Evolutionary conservation across 2,113 vertebrate species (phyloP).

Genomic region (Propithecus coquereli): DNA sequence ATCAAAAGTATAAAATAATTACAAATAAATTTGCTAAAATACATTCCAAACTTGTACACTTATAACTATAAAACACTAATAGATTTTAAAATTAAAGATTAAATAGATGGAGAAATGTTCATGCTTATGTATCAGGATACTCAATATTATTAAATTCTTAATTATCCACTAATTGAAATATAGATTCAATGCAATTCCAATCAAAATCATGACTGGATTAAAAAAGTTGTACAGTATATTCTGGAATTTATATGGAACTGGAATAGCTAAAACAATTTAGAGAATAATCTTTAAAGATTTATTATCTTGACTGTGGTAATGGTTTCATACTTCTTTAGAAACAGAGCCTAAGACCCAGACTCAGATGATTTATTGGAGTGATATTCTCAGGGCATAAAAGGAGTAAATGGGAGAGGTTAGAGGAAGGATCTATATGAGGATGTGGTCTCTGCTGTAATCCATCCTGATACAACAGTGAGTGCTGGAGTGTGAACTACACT

Average conservation of each 20-base stretch:
- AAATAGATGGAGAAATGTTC: background rate
- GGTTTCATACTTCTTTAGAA: background rate
- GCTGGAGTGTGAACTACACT: background rate
- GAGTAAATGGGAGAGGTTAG: background rate
- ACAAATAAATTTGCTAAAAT: background rate
- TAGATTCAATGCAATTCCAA: background rate
- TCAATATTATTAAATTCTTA: background rate
- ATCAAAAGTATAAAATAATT: background rate
- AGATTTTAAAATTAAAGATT: background rate
- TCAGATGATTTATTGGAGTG: background rate
- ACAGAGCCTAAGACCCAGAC: background rate
- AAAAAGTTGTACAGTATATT: background rate
- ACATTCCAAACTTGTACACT: background rate
- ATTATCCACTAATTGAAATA: background rate
- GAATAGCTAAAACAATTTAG: background rate
- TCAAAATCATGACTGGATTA: background rate
- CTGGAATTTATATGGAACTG: background rate
- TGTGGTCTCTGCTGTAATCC: background rate
- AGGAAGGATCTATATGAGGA: background rate
- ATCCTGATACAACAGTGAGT: background rate
- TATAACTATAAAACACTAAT: background rate
- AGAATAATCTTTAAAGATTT: background rate
- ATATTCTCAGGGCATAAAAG: background rate
- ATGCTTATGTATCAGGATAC: background rate
- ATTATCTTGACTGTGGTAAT: background rate